phyloP scores from a whole-genome alignment of 2,797 vertebrate species.

The Sandelia bainsii region DNA sequence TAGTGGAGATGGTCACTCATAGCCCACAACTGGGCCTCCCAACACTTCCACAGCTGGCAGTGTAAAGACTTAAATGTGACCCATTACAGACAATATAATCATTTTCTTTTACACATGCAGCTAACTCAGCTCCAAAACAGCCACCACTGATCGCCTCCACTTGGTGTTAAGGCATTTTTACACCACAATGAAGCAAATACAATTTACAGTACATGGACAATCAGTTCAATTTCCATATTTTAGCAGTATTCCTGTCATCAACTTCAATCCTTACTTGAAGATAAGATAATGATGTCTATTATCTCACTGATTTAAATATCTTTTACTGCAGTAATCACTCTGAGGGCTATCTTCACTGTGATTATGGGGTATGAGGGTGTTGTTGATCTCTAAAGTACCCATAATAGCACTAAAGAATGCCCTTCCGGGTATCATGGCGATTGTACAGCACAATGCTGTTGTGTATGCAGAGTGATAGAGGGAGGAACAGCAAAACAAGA shows the following conservation, averaged over 20 bases:
- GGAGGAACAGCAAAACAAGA: conserved; percentile 19
- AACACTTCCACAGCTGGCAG: conserved; percentile 39
- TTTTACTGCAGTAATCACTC: conserved; percentile 36
- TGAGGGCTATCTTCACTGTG: conserved; percentile 25
- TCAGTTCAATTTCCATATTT: conserved; percentile 29
- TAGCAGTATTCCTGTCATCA: conserved; percentile 18
- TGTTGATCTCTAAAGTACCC: conserved; percentile 40
- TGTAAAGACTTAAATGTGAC: conserved; percentile 19
- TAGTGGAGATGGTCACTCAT: conserved; percentile 33
- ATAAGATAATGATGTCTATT: conserved; percentile 35
- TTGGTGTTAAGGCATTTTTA: conserved; percentile 37
- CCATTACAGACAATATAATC: conserved; percentile 29
- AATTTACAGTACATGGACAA: neutral
- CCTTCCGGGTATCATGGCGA: conserved; percentile 28
- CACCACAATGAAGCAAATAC: conserved; percentile 19
- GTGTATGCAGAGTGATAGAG: neutral
- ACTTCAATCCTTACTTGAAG: conserved; percentile 14
- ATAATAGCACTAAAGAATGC: conserved; percentile 48
- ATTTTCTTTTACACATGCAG: conserved; percentile 4
- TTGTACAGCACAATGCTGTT: conserved; percentile 22
- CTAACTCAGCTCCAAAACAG: neutral
- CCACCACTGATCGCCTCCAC: conserved; percentile 15
- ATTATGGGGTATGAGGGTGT: conserved; percentile 30
- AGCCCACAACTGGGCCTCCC: conserved; percentile 49
- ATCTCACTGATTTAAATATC: conserved; percentile 26